These are phyloP conservation scores for Aramus guarauna DNA, from an alignment of 2,113 vertebrate genomes.

Conservation along the genomic window DNA sequence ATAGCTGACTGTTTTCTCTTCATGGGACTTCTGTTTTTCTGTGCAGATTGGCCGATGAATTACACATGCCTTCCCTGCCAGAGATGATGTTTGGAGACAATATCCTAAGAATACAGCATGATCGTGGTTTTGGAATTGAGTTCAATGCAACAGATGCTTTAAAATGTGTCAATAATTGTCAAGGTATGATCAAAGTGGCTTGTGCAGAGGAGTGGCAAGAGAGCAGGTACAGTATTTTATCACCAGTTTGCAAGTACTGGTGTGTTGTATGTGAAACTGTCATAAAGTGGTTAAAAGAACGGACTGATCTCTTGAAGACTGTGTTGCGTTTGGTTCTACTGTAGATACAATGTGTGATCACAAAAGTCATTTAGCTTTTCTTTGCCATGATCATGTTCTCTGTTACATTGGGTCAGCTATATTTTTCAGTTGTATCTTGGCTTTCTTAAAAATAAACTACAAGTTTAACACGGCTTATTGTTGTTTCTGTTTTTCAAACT, in stretches of 20 bases:
- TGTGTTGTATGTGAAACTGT: neutral
- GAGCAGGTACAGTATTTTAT: slow-evolving; percentile 81
- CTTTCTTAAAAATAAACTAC: neutral
- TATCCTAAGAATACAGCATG: slow-evolving; percentile 88
- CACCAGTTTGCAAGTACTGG: neutral
- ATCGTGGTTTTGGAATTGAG: slow-evolving; percentile 88
- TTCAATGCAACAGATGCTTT: slow-evolving; percentile 94
- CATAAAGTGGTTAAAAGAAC: neutral
- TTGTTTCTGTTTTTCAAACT: neutral
- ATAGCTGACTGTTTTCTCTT: neutral
- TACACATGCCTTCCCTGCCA: slow-evolving; percentile 91
- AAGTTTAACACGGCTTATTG: neutral
- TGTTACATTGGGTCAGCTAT: neutral
- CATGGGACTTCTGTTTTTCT: neutral
- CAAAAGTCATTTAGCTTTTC: neutral
- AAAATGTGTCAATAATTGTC: slow-evolving; percentile 89
- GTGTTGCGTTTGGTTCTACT: neutral
- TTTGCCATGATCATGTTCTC: neutral
- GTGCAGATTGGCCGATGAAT: slow-evolving; percentile 86
- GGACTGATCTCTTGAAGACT: neutral
- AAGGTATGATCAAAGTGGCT: slow-evolving; percentile 91
- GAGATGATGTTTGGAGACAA: slow-evolving; percentile 99
- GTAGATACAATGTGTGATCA: neutral
- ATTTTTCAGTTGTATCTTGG: neutral
- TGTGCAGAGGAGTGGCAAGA: slow-evolving; percentile 98